Evolutionary conservation across 2,888 invertebrate species (phyloP).

Genomic region (Axea sp.): DNA sequence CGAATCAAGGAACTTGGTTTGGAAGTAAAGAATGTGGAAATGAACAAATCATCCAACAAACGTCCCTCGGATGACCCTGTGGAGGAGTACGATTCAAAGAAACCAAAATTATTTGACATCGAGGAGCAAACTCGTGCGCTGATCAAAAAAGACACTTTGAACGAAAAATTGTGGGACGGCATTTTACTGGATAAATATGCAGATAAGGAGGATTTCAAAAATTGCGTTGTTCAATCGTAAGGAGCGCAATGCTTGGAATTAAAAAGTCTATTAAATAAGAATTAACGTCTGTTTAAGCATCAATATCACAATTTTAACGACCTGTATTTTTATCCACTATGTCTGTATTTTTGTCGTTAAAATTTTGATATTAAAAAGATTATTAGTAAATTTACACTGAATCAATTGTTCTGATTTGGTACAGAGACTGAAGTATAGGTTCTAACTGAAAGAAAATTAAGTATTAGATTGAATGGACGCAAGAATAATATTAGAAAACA

Average conservation of each 20-base stretch:
- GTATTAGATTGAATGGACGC: too few relatives aligned
- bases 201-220: conserved; percentile 14
- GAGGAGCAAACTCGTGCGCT: conserved; percentile 75
- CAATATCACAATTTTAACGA: too few relatives aligned
- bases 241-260: too few relatives aligned
- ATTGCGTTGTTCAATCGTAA: conserved; percentile 70
- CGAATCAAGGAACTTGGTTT: conserved; percentile 69
- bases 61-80: conserved; percentile 45
- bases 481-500: too few relatives aligned
- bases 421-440: too few relatives aligned
- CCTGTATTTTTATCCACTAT: too few relatives aligned
- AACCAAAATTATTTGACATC: conserved; percentile 75
- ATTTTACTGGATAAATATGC: background rate
- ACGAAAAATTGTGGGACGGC: conserved; percentile 85
- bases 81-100: conserved; percentile 60
- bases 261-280: background rate
- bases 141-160: conserved; percentile 82
- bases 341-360: too few relatives aligned
- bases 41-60: conserved; percentile 65
- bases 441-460: too few relatives aligned
- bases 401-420: too few relatives aligned
- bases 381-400: too few relatives aligned
- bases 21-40: conserved; percentile 67
- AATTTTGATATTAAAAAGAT: too few relatives aligned
- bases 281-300: too few relatives aligned